These are phyloP conservation scores for Trachythela sp. DNA, from an alignment of 64 coral and sea anemone species.

Conservation along the genomic window DNA sequence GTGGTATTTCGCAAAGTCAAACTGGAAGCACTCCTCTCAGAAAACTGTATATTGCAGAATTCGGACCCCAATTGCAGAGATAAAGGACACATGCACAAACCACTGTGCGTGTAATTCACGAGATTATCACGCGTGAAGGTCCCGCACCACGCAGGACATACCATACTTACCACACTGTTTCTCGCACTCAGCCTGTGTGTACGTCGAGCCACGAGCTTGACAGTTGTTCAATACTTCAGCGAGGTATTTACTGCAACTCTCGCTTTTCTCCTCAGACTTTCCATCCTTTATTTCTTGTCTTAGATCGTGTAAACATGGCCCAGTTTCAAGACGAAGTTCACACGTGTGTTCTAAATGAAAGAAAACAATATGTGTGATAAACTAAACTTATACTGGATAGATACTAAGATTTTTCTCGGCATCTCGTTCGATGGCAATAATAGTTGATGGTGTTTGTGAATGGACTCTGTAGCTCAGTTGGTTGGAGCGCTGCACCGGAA, in stretches of 20 bases:
- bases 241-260: conserved; percentile 51
- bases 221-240: conserved; percentile 48
- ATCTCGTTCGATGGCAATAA: no score
- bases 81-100: not conserved
- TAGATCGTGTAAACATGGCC: conserved; percentile 52
- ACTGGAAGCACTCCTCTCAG: no score
- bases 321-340: not conserved
- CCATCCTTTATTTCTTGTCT: conserved; percentile 21
- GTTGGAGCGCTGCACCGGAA: no score
- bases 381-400: no score
- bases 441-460: no score
- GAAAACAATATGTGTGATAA: no score
- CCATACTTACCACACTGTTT: conserved; percentile 58
- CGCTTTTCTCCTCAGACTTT: not conserved
- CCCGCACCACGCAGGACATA: not conserved
- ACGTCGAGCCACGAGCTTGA: conserved; percentile 21
- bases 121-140: no score
- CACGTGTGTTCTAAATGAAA: not conserved
- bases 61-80: no score
- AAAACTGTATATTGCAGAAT: no score
- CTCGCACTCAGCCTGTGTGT: conserved; percentile 37
- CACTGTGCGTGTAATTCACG: not conserved
- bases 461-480: no score
- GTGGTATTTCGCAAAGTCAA: no score
- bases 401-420: no score